Conservation (phyloP, 2,888 invertebrate genomes). For the Drosophila mulleri region DNA sequence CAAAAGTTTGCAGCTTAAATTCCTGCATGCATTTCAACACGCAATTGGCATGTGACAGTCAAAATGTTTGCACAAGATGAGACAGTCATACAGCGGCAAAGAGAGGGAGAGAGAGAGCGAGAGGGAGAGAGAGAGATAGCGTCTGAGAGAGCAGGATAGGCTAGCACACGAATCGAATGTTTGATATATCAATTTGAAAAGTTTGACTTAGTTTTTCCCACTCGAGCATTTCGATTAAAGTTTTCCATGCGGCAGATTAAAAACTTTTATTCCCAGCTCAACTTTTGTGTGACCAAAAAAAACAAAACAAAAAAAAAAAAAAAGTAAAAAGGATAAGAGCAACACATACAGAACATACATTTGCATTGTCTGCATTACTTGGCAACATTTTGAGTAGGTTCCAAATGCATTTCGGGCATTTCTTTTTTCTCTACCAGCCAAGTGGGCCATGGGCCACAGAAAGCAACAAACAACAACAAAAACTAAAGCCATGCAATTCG, state of each 20-base stretch:
- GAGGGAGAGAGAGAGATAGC: neutral
- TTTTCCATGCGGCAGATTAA: constrained; percentile 78
- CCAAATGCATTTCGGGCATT: constrained; percentile 42
- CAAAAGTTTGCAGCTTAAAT: constrained; percentile 79
- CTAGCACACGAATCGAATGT: constrained; percentile 73
- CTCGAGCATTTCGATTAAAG: constrained; percentile 75
- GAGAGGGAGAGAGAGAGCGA: neutral
- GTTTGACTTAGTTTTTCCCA: constrained; percentile 75
- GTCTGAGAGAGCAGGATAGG: constrained; percentile 3
- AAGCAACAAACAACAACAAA: constrained; percentile 7
- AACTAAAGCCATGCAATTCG: constrained; percentile 11
- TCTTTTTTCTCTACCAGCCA: constrained; percentile 26
- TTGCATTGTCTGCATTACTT: constrained; percentile 58
- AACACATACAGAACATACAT: neutral
- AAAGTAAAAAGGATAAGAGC: neutral
- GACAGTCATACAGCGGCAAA: constrained; percentile 16
- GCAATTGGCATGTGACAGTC: constrained; percentile 78
- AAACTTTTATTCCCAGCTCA: constrained; percentile 64
- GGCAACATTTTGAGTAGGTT: constrained; percentile 43
- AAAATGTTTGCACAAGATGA: constrained; percentile 66
- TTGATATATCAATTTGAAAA: constrained; percentile 81
- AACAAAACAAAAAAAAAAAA: constrained; percentile 17
- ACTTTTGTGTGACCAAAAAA: constrained; percentile 55
- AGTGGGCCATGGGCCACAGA: constrained; percentile 52
- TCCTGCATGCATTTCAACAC: constrained; percentile 76